Base-by-base conservation (phyloP, 2,888 invertebrate genomes). In the Artemia sinica region DNA sequence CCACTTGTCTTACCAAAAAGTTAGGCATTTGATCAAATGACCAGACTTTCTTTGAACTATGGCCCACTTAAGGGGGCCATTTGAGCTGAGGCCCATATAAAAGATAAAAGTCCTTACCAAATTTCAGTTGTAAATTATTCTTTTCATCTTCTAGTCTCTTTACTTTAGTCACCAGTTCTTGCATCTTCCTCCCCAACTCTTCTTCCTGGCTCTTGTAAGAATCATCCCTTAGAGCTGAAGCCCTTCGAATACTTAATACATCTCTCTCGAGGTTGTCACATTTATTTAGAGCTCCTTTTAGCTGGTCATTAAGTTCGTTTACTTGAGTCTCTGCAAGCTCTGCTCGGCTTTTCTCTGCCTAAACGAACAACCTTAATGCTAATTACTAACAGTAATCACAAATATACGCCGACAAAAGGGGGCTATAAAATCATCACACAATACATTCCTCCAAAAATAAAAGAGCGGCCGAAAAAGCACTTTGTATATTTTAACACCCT, bases 311-410 rank as follows among this genome's bases (percentile, higher is more conserved):
- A 9, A 58, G 63, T 58, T 58, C 63, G 11, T 58, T 58, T 28
- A 58, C 11, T 28, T 58, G 63, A 9, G 14, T 58, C 28, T 58
- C 63, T 28, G 63, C n/a, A n/a, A 58, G 63, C 11, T 58, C 63
- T 9, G 63, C 9, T 18, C 63, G 63, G 63, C 63, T 58, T 58
- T 28, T n/a, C 28, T 58, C 63, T 58, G 63, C 63, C 63, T 58
- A 58, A 58, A 58, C 8, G 28, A 58, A 58, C 1, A 28, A 41
- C 41, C 5, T 41, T 41, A 3, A 41, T 41, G 41, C 41, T 41
- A 41, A 41, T 41, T 41, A 41, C 41, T 41, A 41, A 41, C 41
- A 6, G 41, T 41, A 41, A 6, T 41, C 4, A 3, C 41, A 41
- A 41, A 3, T 41, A 41, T 41, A 41, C 41, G 41, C 41, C 3